A percentile compares a stretch with the other conserved stretches of the same genome.
Evolutionary conservation across 2,113 vertebrate genomes (phyloP).

Genomic region (Helogale parvula): DNA sequence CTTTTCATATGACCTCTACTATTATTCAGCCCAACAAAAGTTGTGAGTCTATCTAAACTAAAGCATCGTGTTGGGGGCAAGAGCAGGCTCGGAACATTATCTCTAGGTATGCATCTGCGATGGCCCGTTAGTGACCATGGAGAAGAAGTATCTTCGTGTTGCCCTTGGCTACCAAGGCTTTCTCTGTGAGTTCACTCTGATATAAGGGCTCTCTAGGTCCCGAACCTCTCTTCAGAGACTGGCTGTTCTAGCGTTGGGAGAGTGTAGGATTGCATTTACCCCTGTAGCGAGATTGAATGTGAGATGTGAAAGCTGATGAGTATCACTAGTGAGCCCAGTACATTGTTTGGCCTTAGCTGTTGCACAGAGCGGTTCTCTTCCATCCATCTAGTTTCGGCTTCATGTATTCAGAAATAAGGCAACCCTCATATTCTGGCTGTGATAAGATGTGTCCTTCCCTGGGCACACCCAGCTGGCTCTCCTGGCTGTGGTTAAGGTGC

Average conservation of each 20-base stretch:
- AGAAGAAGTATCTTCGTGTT: neutral
- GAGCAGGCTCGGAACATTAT: neutral
- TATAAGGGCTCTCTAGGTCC: neutral
- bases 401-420: neutral
- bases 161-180: too few relatives aligned
- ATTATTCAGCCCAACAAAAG: neutral
- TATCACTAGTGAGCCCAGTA: neutral
- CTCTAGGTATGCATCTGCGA: neutral
- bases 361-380: neutral
- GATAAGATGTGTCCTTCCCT: neutral
- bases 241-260: neutral
- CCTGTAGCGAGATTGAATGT: neutral
- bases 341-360: neutral
- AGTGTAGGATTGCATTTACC: neutral
- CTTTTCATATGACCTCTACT: neutral
- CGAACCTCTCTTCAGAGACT: neutral
- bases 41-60: neutral
- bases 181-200: neutral
- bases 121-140: neutral
- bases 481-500: neutral
- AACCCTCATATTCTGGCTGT: neutral
- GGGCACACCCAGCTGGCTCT: neutral
- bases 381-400: neutral
- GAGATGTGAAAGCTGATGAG: neutral
- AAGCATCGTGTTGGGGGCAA: neutral